These are phyloP conservation scores for Bombus ignitus DNA, from an alignment of 1,140 invertebrate species.

Conservation along the genomic window DNA sequence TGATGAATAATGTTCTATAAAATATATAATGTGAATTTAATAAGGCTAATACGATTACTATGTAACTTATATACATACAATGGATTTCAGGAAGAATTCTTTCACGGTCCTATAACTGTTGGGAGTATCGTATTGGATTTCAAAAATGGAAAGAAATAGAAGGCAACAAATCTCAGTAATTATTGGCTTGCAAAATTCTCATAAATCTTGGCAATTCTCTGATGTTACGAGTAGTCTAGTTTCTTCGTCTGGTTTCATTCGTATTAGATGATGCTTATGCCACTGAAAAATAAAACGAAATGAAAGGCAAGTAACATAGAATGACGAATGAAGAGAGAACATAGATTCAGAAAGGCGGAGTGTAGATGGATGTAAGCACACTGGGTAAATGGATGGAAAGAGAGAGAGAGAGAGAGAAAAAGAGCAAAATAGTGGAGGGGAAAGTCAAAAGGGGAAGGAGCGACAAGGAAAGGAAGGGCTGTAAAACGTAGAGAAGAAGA, in stretches of 20 bases:
- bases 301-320: neutral
- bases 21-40: neutral
- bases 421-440: conserved; percentile 8
- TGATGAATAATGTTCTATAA: neutral
- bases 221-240: neutral
- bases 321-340: neutral
- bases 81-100: neutral
- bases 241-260: neutral
- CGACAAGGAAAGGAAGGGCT: conserved; percentile 7
- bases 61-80: neutral
- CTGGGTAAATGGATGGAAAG: conserved; percentile 28
- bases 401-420: conserved; percentile 26
- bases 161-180: neutral
- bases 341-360: conserved; percentile 6
- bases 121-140: neutral
- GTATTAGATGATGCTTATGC: neutral
- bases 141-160: neutral
- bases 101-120: neutral
- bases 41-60: neutral
- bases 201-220: neutral
- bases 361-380: neutral
- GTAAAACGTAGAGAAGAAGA: conserved; percentile 14
- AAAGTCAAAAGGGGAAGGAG: neutral
- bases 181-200: neutral
- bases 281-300: conserved; percentile 46